Evolutionary conservation across 2,113 vertebrate species (phyloP).

Genomic region (Brienomyrus brachyistius): DNA sequence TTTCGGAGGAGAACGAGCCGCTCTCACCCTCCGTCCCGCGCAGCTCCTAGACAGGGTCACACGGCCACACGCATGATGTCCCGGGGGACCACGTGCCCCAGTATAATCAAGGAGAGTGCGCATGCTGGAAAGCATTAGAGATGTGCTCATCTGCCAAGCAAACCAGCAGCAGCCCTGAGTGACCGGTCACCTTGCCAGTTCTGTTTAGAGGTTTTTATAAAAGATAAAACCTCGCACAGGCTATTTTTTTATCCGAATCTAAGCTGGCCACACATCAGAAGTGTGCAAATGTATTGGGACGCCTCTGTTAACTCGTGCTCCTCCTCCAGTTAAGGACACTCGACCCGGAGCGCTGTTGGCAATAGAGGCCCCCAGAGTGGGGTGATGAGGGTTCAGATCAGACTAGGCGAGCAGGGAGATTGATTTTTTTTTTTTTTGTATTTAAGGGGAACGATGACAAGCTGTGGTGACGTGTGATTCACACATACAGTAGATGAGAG

Average conservation of each 20-base stretch:
- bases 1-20: background rate
- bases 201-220: too few relatives aligned
- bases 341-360: too few relatives aligned
- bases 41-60: background rate
- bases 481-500: background rate
- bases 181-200: background rate
- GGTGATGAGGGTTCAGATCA: background rate
- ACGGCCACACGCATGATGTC: background rate
- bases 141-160: background rate
- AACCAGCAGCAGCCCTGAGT: background rate
- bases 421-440: background rate
- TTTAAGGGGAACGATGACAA: background rate
- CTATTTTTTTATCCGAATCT: background rate
- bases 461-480: background rate
- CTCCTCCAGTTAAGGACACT: background rate
- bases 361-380: background rate
- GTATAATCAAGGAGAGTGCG: background rate
- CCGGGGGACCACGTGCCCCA: background rate
- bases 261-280: background rate
- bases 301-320: background rate
- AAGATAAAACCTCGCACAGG: background rate
- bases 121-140: too few relatives aligned
- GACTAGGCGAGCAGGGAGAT: background rate
- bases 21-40: background rate
- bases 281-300: background rate